A percentile compares a stretch with the other conserved stretches of the same genome.
Conservation (phyloP, 2,113 vertebrate genomes). For the Cynocephalus volans region DNA sequence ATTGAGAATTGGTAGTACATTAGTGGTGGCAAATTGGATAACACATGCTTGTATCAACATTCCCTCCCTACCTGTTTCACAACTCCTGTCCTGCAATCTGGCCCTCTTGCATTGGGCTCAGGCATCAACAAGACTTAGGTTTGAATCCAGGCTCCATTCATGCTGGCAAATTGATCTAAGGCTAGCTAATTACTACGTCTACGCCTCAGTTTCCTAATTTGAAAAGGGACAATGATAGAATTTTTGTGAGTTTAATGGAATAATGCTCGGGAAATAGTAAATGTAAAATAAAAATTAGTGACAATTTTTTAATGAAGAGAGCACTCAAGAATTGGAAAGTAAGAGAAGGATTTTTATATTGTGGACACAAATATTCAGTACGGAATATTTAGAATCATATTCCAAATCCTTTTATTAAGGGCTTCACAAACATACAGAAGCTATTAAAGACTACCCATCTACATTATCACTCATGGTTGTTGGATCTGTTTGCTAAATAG, state of each 20-base stretch:
- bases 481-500: background rate
- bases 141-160: background rate
- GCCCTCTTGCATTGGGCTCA: background rate
- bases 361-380: background rate
- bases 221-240: background rate
- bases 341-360: background rate
- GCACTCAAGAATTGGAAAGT: background rate
- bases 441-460: background rate
- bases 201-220: background rate
- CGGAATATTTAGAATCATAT: background rate
- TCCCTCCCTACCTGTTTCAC: background rate
- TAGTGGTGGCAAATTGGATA: background rate
- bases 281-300: background rate
- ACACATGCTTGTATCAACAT: rapidly evolving
- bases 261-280: background rate
- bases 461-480: background rate
- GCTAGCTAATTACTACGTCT: background rate
- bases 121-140: background rate
- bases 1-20: background rate
- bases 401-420: background rate
- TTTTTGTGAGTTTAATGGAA: background rate
- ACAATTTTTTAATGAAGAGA: background rate
- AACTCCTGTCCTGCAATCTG: background rate
- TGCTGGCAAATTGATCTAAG: background rate
- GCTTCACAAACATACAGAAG: background rate